Evolutionary conservation across 2,888 invertebrate species (phyloP), one percentile per base, ranked within the genome.

Genomic region (Platypus cylindrus): DNA sequence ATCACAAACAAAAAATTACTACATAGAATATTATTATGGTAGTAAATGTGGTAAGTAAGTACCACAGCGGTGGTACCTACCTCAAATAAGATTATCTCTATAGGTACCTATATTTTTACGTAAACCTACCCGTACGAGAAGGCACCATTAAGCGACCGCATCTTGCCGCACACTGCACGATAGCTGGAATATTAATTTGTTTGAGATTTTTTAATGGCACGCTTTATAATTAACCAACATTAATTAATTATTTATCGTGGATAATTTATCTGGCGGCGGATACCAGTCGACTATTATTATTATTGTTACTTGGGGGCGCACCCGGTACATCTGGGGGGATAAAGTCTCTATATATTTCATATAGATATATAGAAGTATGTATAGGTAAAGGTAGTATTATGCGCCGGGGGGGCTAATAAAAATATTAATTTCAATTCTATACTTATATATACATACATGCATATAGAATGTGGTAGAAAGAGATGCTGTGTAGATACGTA

Each of bases 241-340:
- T 41, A 41, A 41, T 41, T 41, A 41, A 41, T 41, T 41, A 36
- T 41, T 41, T 41, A 41, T 41, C 41, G 24, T 34, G 41, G 30
- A 30, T 38, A 36, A 41, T 41, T 41, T 41, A 41, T 41, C 41
- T 41, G 41, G 33, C 32, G 32, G 35, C n/a, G 27, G n/a, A 30
- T 30, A 32, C 30, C 35, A 33, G 41, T 32, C 41, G 37, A 35
- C 41, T 24, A 36, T 36, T 36, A 41, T 41, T 38, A 41, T 41
- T 38, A 31, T 38, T 41, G 31, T 32, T 36, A 30, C 36, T 31
- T 30, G 23, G n/a, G 28, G 36, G 36, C 36, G 36, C 41, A 38
- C 41, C 41, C 41, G 31, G 28, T 33, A 37, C 23, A n/a, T n/a
- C n/a, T n/a, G n/a, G 31, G 23, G 15, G 5, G 15, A 36, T 41